Percentiles rank a stretch among this genome's conserved stretches.
Conservation (phyloP, 2,113 vertebrate species). For the Labeo catla region DNA sequence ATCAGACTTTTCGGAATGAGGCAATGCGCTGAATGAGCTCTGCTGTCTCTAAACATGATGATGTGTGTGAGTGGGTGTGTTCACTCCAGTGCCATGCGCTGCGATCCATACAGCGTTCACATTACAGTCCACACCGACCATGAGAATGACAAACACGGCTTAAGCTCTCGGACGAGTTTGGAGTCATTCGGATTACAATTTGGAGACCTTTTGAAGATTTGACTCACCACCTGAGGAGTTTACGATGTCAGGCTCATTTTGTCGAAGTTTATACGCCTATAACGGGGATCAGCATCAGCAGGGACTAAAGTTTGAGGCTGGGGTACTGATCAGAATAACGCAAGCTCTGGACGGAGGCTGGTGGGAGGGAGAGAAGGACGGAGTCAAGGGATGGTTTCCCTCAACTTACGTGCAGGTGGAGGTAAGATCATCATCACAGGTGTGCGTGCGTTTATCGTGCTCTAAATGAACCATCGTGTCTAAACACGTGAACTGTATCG, state of each 20-base stretch:
- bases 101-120: background rate
- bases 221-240: background rate
- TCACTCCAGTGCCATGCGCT: background rate
- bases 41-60: background rate
- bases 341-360: slow-evolving; percentile 90
- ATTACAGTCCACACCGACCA: background rate
- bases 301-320: slow-evolving; percentile 88
- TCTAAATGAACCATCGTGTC: background rate
- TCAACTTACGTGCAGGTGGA: slow-evolving; percentile 94
- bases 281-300: slow-evolving; percentile 89
- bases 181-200: background rate
- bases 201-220: background rate
- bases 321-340: slow-evolving; percentile 87
- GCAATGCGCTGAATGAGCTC: background rate
- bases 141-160: background rate
- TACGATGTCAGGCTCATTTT: slow-evolving; percentile 79
- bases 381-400: slow-evolving; percentile 91
- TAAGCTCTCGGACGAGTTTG: background rate
- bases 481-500: background rate
- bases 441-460: background rate
- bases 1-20: background rate
- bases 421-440: slow-evolving; percentile 73
- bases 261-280: slow-evolving; percentile 90
- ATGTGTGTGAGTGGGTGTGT: background rate
- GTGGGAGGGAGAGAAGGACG: slow-evolving; percentile 97